Evolutionary conservation across 2,888 invertebrate species (phyloP), one percentile per base, ranked within the genome.

Genomic region (Gerosis bhagava): DNA sequence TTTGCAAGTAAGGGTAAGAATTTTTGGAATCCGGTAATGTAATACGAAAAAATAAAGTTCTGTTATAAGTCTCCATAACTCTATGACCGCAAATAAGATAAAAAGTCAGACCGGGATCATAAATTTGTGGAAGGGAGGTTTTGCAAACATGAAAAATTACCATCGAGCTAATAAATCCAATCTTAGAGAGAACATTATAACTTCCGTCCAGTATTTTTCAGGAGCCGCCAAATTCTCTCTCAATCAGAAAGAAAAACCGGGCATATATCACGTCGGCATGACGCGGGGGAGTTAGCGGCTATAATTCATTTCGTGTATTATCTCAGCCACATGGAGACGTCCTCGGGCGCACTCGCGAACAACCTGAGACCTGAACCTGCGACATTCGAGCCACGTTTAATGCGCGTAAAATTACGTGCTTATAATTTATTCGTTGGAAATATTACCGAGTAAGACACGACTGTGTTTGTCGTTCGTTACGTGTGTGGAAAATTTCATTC

Each of bases 401-500:
- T 43, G 41, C 49, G 51, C 44, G 52, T 54, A 45, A 54, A 52
- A 54, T 57, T 55, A 45, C 45, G 37, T 37, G 37, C 31, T 36
- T 45, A 45, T 45, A 45, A 45, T 37, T 45, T 45, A 45, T 45
- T 45, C 49, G 17, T 15, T 36, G 35, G 25, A 49, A 49, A 44
- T 41, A 49, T 37, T 29, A 37, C 36, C 36, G 36, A 29, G 37
- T 36, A 31, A 37, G 36, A 37, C 31, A 31, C 29, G 22, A 8
- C 12, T 22, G 24, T 44, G 44, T 37, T 41, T 32, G 41, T 32
- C 31, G 41, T 32, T 37, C 44, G 50, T 44, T 49, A 46, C 39
- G 36, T 37, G 29, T 43, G 44, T 44, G 34, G 24, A 44, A 42
- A 40, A 48, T 48, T 45, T 64, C 56, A 63, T 57, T 59, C 56